Percentiles rank a stretch among this genome's conserved stretches.
Evolutionary conservation across 2,113 vertebrate genomes (phyloP).

Genomic region (Tympanuchus pallidicinctus): DNA sequence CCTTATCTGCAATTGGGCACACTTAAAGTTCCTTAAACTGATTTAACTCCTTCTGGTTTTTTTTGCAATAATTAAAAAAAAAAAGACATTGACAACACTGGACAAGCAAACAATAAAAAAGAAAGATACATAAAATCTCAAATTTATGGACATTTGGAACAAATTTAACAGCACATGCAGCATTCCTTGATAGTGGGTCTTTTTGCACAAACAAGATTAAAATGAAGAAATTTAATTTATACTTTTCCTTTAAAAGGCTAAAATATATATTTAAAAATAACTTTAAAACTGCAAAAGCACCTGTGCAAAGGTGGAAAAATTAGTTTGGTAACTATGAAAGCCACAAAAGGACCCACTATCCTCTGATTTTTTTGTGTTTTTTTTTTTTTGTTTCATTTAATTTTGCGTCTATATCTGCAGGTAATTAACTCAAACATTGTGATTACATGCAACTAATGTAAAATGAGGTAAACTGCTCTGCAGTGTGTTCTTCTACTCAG

Average conservation of each 20-base stretch:
- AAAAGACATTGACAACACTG: constrained; percentile 77
- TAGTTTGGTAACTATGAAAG: constrained; percentile 88
- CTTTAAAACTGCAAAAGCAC: constrained; percentile 78
- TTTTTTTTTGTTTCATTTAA: constrained; percentile 61
- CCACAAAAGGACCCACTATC: constrained; percentile 99
- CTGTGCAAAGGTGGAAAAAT: constrained; percentile 79
- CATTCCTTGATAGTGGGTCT: constrained; percentile 98
- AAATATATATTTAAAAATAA: constrained; percentile 77
- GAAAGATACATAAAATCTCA: constrained; percentile 81
- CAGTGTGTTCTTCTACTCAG: constrained; percentile 93
- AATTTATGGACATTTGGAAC: constrained; percentile 82
- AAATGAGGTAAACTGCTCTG: constrained; percentile 92
- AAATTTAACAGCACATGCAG: constrained; percentile 86
- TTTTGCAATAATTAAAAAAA: constrained; percentile 51
- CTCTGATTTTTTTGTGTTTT: constrained; percentile 73
- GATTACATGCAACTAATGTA: constrained; percentile 87
- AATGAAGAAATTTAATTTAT: constrained; percentile 72
- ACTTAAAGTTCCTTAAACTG: constrained; percentile 75
- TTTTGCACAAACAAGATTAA: constrained; percentile 90
- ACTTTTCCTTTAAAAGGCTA: constrained; percentile 77
- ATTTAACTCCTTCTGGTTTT: constrained; percentile 61
- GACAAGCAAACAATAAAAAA: constrained; percentile 79
- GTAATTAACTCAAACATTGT: constrained; percentile 79
- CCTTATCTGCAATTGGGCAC: constrained; percentile 63
- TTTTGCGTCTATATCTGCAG: constrained; percentile 78